Percentiles rank a stretch among this genome's conserved stretches.
These are phyloP conservation scores for Tenthredo notha DNA, from an alignment of 2,888 invertebrate genomes.

Conservation along the genomic window DNA sequence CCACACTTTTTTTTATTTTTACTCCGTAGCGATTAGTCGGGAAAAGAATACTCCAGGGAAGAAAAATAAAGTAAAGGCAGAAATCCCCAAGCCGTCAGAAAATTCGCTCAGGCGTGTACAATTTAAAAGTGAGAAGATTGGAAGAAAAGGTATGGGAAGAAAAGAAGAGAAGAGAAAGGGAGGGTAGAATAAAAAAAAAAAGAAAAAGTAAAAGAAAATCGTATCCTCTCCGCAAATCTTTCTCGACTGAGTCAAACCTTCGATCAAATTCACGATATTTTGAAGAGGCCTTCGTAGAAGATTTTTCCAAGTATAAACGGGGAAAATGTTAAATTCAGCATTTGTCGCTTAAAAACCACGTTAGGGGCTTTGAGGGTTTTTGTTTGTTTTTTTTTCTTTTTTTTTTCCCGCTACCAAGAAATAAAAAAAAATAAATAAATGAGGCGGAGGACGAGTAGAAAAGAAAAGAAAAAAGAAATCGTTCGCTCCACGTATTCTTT, in stretches of 20 bases:
- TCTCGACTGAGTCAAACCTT: slow-evolving; percentile 29
- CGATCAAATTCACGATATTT: slow-evolving; percentile 34
- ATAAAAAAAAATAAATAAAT: background rate
- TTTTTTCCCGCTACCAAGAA: background rate
- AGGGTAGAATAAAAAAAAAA: too few species aligned
- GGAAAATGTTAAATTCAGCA: slow-evolving; percentile 35
- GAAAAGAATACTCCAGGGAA: slow-evolving; percentile 15
- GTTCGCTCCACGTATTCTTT: slow-evolving; percentile 34
- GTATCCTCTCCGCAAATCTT: slow-evolving; percentile 19
- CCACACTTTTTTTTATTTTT: slow-evolving; percentile 13
- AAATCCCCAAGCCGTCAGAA: slow-evolving; percentile 39
- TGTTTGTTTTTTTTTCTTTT: too few species aligned
- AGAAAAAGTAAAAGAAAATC: background rate
- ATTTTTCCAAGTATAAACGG: slow-evolving; percentile 35
- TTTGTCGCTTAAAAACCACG: slow-evolving; percentile 33
- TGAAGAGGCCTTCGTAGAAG: slow-evolving; percentile 9
- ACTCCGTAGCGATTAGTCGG: slow-evolving; percentile 27
- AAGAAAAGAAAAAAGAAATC: background rate
- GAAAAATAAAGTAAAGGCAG: slow-evolving; percentile 35
- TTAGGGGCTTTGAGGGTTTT: slow-evolving; percentile 20
- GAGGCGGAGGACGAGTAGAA: background rate
- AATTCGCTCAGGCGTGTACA: slow-evolving; percentile 16
- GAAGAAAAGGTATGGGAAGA: slow-evolving; percentile 11
- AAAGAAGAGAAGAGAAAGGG: background rate
- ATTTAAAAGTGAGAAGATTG: slow-evolving; percentile 34